Base-by-base conservation (phyloP, 1,140 invertebrate species). In the Nixonia krombeini region DNA sequence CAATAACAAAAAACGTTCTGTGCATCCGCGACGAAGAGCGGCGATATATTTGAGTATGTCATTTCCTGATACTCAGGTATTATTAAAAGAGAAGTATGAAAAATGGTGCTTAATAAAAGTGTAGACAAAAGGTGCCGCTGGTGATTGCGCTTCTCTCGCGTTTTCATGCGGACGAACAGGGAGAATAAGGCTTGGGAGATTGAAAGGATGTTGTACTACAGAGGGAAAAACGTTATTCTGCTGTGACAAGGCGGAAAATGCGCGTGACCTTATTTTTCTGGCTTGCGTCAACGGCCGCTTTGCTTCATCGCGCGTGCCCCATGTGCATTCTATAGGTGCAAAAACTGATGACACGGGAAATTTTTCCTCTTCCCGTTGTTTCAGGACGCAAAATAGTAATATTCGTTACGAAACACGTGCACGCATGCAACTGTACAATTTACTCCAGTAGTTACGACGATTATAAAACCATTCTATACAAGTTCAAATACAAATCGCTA, bases 21-120 rank as follows among this genome's bases (percentile, higher is more conserved):
- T 13, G 31, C 29, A 10, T 17, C n/a, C n/a, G n/a, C n/a, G n/a
- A n/a, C n/a, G 15, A 9, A 10, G 6, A 21, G 21, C 21, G n/a
- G 13, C 4, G 18, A 35, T 17, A 16, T 47, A 47, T n/a, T 47
- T 46, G 4, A 46, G 44, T 46, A 18, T 53, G 18, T 29, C 9
- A 29, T 10, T 4, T 29, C 10, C 28, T 2, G 28, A 29, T 10
- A 29, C 10, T 29, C 10, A 29, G 21, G 49, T 55, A 57, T 70
- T 76, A 76, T 76, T 77, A 74, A 77, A 71, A 65, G 59, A 56
- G 55, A 65, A 64, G 61, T 49, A 65, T 62, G 42, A 72, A 72
- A 71, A 78, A 72, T 61, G 63, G 55, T 61, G 64, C 63, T 64
- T 55, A 62, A 51, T 72, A 74, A 78, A 75, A 69, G 57, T 52